phyloP scores from a whole-genome alignment of 2,888 invertebrate species.

The Apeira syringaria region DNA sequence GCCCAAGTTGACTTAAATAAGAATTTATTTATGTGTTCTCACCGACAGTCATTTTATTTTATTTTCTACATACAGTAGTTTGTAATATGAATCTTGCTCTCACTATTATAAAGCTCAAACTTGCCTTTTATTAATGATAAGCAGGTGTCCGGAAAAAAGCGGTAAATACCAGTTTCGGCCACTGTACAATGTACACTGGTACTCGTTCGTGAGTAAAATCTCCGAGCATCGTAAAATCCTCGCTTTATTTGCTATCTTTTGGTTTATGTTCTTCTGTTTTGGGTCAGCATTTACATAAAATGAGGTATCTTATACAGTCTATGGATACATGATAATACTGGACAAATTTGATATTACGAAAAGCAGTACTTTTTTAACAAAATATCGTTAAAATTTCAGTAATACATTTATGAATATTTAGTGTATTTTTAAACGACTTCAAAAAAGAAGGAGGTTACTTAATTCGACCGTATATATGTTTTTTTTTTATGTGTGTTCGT shows the following conservation, averaged over 20 bases:
- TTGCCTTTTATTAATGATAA: conserved; percentile 1
- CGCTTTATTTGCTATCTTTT: conserved; percentile 24
- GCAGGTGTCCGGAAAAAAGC: conserved; percentile 30
- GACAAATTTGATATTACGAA: conserved; percentile 1
- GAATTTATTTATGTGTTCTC: conserved; percentile 28
- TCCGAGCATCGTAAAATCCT: background rate
- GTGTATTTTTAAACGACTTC: too few species aligned
- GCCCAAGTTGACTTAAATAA: conserved; percentile 31
- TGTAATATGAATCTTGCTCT: conserved; percentile 8
- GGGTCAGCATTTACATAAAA: conserved; percentile 31
- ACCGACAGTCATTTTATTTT: conserved; percentile 28
- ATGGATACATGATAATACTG: conserved; percentile 18
- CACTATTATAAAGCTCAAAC: background rate
- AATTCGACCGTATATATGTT: too few species aligned
- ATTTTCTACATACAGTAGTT: conserved; percentile 11
- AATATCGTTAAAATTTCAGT: too few species aligned
- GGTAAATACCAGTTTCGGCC: conserved; percentile 29
- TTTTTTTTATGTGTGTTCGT: too few species aligned
- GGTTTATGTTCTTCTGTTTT: conserved; percentile 30
- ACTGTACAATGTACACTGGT: conserved; percentile 21
- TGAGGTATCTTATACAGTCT: conserved; percentile 13
- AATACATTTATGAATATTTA: too few species aligned
- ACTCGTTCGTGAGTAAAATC: conserved; percentile 16
- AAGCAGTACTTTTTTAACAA: too few species aligned
- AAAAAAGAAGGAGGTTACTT: too few species aligned